Evolutionary conservation across 2,797 vertebrate genomes (phyloP), one percentile per base, ranked within the genome.

Genomic region (Nyctibius grandis): DNA sequence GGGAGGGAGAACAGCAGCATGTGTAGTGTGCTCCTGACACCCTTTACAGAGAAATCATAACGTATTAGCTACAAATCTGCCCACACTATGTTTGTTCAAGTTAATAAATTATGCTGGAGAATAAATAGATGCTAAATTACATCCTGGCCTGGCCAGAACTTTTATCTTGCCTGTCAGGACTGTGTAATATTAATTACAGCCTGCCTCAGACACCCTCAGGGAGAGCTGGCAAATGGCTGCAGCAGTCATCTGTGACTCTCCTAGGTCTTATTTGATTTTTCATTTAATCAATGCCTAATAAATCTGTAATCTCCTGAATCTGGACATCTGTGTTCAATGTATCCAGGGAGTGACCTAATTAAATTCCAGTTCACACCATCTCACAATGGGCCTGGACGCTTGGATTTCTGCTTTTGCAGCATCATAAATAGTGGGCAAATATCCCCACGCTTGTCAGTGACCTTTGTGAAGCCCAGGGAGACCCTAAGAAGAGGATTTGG

Each of bases 121-220:
- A 92, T 89, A 96, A 96, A 94, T 95, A 97, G 96, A 91, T 92
- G 89, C 80, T 91, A 93, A 94, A 96, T 94, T 94, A 91, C 95
- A 94, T 89, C 95, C 91, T 73, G 89, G 93, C 86, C 93, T 50
- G 51, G 79, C 79, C 56, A 94, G 91, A 92, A 50, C 93, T 96
- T 96, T 89, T 67, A 38, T 96, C 89, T 97, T 91, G 64, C 73
- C 50, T 91, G 85, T 94, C 93, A 89, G 81, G 87, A 25, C 68
- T 60, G 61, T 59, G 72, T 65, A 73, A 94, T 84, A 87, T 83
- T 64, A 57, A 95, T 97, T 78, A 94, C 26, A 86, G 89, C 38
- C 74, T 69, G 85, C 20, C 31, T 74, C 34, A 67, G 59, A 60
- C 91, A 68, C 81, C 85, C 88, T 70, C 40, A 1, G 60, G 88